Conservation (phyloP, 2,113 vertebrate genomes). For the Athene cunicularia region DNA sequence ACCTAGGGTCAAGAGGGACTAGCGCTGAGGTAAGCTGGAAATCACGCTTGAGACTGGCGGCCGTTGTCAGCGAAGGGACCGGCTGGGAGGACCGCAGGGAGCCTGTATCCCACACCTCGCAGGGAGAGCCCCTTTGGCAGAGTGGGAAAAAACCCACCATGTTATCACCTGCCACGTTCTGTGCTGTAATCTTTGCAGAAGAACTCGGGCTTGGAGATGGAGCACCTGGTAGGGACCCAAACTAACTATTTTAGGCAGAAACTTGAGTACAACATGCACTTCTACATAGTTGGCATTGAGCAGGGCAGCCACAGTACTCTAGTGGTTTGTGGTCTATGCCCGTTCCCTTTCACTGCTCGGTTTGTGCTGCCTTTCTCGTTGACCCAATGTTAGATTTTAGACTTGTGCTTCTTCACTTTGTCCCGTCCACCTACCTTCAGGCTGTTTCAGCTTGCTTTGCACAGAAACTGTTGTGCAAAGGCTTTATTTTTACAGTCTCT, state of each 20-base stretch:
- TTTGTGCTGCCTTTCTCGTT: neutral
- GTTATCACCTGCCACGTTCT: neutral
- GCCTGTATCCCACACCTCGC: neutral
- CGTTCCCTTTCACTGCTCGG: neutral
- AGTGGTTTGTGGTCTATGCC: neutral
- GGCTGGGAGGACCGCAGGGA: rapidly evolving
- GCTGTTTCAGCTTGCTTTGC: neutral
- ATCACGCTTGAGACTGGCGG: neutral
- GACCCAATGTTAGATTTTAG: rapidly evolving
- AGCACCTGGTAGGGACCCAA: neutral
- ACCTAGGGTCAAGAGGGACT: neutral
- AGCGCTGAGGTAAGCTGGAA: neutral
- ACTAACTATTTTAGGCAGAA: neutral
- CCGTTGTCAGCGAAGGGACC: neutral
- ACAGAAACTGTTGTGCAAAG: neutral
- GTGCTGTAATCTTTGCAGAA: neutral
- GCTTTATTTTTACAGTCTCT: neutral
- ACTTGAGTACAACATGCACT: neutral
- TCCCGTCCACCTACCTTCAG: neutral
- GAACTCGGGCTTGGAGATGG: neutral
- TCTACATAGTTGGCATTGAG: neutral
- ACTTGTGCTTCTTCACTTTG: neutral
- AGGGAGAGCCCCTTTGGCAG: neutral
- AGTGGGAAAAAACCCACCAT: rapidly evolving
- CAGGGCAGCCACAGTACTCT: neutral